Conservation (phyloP, 2,113 vertebrate species). For the Oenanthe melanoleuca region DNA sequence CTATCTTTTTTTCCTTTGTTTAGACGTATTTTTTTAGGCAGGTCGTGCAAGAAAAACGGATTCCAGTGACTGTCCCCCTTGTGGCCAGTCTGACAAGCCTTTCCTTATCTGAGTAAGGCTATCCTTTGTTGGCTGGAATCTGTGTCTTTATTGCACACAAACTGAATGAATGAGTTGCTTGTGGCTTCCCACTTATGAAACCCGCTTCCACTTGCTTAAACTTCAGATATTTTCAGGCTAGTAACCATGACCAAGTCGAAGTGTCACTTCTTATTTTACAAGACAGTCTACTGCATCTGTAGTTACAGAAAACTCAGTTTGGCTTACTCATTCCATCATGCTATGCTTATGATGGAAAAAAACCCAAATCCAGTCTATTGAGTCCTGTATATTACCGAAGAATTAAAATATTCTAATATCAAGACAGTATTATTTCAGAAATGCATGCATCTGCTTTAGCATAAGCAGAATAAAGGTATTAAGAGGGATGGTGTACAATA, state of each 20-base stretch:
- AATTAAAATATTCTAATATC: background rate
- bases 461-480: background rate
- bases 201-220: background rate
- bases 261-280: background rate
- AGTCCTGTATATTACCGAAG: background rate
- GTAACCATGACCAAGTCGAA: background rate
- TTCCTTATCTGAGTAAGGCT: background rate
- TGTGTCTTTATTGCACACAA: background rate
- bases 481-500: background rate
- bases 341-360: background rate
- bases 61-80: background rate
- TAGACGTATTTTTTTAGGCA: background rate
- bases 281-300: fast-evolving
- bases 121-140: background rate
- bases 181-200: background rate
- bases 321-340: background rate
- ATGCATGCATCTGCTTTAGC: background rate
- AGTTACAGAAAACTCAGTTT: background rate
- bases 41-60: fast-evolving
- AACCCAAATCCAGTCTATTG: fast-evolving
- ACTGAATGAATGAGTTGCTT: background rate
- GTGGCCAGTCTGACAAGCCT: background rate
- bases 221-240: background rate
- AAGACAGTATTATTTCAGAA: background rate
- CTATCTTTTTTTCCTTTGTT: conserved; percentile 10